These are phyloP conservation scores for Sandelia bainsii DNA, from an alignment of 2,797 vertebrate species.

Conservation along the genomic window DNA sequence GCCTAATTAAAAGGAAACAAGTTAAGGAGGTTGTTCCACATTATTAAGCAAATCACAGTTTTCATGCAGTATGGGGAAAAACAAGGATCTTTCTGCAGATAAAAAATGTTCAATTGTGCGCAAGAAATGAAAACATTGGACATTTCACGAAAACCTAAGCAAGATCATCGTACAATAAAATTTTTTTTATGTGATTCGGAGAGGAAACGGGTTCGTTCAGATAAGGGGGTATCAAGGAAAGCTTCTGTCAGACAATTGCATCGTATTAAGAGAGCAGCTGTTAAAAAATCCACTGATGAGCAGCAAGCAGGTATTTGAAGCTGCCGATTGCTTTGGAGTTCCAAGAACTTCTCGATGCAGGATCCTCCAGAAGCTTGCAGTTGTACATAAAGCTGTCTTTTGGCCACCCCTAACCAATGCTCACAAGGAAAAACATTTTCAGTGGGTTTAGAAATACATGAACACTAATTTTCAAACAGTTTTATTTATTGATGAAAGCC, in stretches of 20 bases:
- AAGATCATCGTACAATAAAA: neutral
- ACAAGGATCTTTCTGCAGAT: too few relatives aligned
- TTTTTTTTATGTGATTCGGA: neutral
- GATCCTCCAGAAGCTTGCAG: neutral
- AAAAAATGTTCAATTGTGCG: too few relatives aligned
- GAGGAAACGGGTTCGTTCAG: neutral
- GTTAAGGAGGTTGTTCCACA: too few relatives aligned
- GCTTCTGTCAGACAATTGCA: neutral
- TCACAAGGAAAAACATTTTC: neutral
- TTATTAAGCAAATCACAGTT: too few relatives aligned
- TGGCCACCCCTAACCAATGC: neutral
- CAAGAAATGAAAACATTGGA: too few relatives aligned
- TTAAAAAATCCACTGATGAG: neutral
- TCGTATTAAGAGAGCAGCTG: slow-evolving; percentile 5
- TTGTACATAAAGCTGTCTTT: neutral
- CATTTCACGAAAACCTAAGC: neutral
- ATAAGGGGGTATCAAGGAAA: neutral
- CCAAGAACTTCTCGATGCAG: neutral
- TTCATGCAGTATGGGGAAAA: neutral
- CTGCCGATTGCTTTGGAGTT: neutral
- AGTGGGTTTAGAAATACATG: neutral
- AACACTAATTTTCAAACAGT: neutral
- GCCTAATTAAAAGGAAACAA: too few relatives aligned
- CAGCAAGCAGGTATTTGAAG: too few relatives aligned
- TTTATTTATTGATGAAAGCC: neutral